Evolutionary conservation across 1,140 invertebrate genomes (phyloP), one percentile per base, ranked within the genome.

Genomic region (Neodiprion lecontei): DNA sequence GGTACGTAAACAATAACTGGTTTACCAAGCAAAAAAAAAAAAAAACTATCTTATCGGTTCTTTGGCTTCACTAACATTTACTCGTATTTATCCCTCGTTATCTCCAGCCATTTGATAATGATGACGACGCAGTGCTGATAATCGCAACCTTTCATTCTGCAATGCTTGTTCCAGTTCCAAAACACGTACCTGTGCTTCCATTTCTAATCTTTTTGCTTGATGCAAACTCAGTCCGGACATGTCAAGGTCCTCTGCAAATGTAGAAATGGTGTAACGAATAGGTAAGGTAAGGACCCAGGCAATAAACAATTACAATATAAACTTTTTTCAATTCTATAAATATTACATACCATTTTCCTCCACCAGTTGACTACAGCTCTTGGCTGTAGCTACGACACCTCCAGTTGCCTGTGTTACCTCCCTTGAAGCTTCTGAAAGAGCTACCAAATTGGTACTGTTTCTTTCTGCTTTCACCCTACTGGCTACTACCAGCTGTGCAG

Each of bases 401-500:
- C 95, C 98, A 1, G 97, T 98, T 23, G 96, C 94, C 81, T 93
- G 91, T 40, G 96, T 97, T 1, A 99, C 98, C 70, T 91, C 91
- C 79, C 95, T 94, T 9, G 96, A 97, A 0, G 98, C 97, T 74
- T 92, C 89, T 0, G 95, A 95, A 66, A 99, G 89, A 70, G 93
- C 92, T 8, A 90, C 81, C 67, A 99, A 88, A 86, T 95, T 96
- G 75, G 89, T 86, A 78, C 96, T 97, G 72, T 93, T 91, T 75
- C 94, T 91, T 75, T 96, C 93, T 5, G 98, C 97, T 85, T 97
- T 96, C 0, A 97, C 96, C 80, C 96, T 92, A 78, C 96, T 98
- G 0, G 98, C 96, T 12, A 99, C 97, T 21, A 99, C 98, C 68
- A 99, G 89, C 87, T 99, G 98, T 50, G 97, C 97, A 7, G 98